phyloP scores from a whole-genome alignment of 2,888 invertebrate species.

The Chymomyza caudatula region DNA sequence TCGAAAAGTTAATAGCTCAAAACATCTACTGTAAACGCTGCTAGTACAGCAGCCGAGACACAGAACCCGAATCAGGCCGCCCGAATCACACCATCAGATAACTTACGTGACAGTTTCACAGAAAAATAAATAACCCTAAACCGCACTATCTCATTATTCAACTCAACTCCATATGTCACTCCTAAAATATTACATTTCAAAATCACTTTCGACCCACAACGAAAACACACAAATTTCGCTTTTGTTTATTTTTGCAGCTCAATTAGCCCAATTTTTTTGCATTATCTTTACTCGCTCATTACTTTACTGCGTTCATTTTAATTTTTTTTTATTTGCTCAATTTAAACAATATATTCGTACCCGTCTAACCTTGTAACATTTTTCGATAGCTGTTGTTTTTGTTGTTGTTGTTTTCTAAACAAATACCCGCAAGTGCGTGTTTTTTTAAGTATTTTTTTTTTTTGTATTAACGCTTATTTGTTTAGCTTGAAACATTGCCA shows the following conservation, averaged over 20 bases:
- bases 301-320: not conserved
- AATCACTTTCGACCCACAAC: not conserved
- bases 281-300: slow-evolving; percentile 13
- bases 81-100: too few species aligned
- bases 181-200: not conserved
- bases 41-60: too few species aligned
- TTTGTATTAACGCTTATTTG: slow-evolving; percentile 32
- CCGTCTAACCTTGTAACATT: slow-evolving; percentile 47
- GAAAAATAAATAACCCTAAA: too few species aligned
- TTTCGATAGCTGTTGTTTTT: slow-evolving; percentile 15
- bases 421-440: slow-evolving; percentile 48
- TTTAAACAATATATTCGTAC: slow-evolving; percentile 46
- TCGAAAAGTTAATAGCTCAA: too few species aligned
- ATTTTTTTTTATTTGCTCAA: slow-evolving; percentile 43
- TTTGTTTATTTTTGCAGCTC: slow-evolving; percentile 1
- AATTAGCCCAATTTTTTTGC: not conserved
- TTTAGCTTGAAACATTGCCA: slow-evolving; percentile 33
- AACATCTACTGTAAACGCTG: too few species aligned
- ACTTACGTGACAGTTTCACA: too few species aligned
- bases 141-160: too few species aligned
- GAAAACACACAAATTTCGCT: not conserved
- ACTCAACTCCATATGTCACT: not conserved
- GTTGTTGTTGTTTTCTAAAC: slow-evolving; percentile 41
- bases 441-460: slow-evolving; percentile 37
- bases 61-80: too few species aligned